Percentiles rank a stretch among this genome's conserved stretches.
phyloP scores from a whole-genome alignment of 2,888 invertebrate species.

The Cybosia mesomella region DNA sequence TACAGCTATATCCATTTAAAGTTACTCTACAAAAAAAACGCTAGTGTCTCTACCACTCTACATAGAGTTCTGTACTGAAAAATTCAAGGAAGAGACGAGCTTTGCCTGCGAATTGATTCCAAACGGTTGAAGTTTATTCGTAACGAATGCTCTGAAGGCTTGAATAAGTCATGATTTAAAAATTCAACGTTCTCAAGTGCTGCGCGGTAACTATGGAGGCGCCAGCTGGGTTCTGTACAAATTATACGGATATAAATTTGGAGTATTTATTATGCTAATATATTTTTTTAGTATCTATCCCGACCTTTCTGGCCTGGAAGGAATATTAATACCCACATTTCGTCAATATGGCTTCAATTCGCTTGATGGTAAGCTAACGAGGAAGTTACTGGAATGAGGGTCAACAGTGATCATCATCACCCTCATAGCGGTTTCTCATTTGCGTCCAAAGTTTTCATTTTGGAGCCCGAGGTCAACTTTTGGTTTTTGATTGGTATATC shows the following conservation, averaged over 20 bases:
- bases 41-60: conserved; percentile 8
- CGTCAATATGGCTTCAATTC: too few species aligned
- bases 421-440: too few species aligned
- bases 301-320: too few species aligned
- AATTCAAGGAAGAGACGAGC: conserved; percentile 33
- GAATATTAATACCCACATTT: too few species aligned
- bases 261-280: background rate
- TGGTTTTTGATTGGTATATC: too few species aligned
- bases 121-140: conserved; percentile 47
- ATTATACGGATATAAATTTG: background rate
- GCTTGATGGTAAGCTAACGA: too few species aligned
- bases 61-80: conserved; percentile 28
- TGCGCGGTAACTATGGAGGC: conserved; percentile 16
- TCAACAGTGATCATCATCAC: too few species aligned
- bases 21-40: background rate
- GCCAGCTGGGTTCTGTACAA: conserved; percentile 5
- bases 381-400: too few species aligned
- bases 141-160: conserved; percentile 44
- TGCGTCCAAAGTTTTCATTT: too few species aligned
- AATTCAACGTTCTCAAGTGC: conserved; percentile 51
- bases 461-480: too few species aligned
- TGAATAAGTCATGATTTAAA: conserved; percentile 53
- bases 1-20: background rate
- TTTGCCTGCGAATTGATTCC: conserved; percentile 46
- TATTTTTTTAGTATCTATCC: too few species aligned